Evolutionary conservation across 1,140 invertebrate species (phyloP), one percentile per base, ranked within the genome.

Genomic region (Monomorium pharaonis): DNA sequence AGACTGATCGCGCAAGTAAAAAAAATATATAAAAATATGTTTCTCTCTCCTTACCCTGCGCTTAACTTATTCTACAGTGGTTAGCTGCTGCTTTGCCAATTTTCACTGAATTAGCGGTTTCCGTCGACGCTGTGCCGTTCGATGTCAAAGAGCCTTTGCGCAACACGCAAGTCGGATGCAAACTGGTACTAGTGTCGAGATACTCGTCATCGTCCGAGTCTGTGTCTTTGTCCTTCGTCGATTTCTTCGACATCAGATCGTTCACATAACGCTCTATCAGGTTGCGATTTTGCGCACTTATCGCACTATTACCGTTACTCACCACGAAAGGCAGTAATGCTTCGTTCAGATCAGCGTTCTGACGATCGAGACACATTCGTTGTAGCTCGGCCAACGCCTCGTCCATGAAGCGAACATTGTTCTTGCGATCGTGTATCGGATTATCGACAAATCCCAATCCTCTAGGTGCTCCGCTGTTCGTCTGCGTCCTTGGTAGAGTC

Each of bases 141-240:
- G 94, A 95, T 9, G 92, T 95, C 3, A 95, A 27, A 3, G 94
- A 95, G 58, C 90, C 92, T 80, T 91, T 92, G 21, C 90, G 88
- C 21, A 24, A 75, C 54, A 44, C 60, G 10, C 86, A 77, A 7
- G 85, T 51, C 7, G 88, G 89, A 24, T 91, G 92, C 93, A 95
- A 93, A 37, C 86, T 95, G 2, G 91, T 84, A 49, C 94, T 95
- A 42, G 95, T 95, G 47, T 95, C 95, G 70, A 95, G 91, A 91
- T 94, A 95, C 84, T 94, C 94, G 4, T 95, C 95, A 56, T 95
- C 94, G 16, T 95, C 94, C 0, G 94, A 94, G 42, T 94, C 94
- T 0, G 89, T 89, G 5, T 91, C 91, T 24, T 89, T 86, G 12
- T 88, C 88, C 63, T 86, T 89, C 70, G 33, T 72, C 74, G 76